These are phyloP conservation scores for Drosophila cyrtoloma DNA, from an alignment of 2,888 invertebrate genomes.

Conservation along the genomic window DNA sequence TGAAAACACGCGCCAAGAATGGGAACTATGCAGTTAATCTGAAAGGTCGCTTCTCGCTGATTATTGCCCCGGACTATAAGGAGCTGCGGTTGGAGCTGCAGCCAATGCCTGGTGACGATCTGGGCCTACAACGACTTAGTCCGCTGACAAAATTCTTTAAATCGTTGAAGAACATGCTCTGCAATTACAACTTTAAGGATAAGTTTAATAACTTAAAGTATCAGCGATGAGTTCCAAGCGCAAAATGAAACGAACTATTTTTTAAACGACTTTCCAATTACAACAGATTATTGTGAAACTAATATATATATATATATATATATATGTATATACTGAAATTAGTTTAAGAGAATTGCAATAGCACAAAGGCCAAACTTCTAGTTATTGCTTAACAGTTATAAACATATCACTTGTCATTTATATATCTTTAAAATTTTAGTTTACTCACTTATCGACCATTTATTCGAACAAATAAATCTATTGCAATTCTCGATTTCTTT, in stretches of 20 bases:
- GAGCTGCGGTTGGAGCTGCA: constrained; percentile 65
- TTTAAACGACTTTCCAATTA: constrained; percentile 6
- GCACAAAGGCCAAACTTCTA: constrained; percentile 1
- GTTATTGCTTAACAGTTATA: not conserved
- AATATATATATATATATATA: constrained; percentile 3
- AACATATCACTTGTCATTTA: not conserved
- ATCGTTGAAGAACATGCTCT: constrained; percentile 72
- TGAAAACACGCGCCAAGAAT: constrained; percentile 58
- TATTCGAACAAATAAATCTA: constrained; percentile 33
- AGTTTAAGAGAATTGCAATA: constrained; percentile 22
- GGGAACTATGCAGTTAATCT: constrained; percentile 65
- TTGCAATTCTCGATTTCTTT: constrained; percentile 16
- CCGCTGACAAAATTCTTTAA: constrained; percentile 81
- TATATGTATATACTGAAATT: not conserved
- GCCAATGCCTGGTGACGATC: constrained; percentile 34
- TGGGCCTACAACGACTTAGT: constrained; percentile 67
- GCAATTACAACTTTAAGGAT: constrained; percentile 76
- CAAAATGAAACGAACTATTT: not conserved
- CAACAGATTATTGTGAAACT: not conserved
- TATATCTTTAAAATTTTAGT: constrained; percentile 14
- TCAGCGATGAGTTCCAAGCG: constrained; percentile 12
- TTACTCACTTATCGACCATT: constrained; percentile 16
- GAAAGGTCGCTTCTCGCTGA: constrained; percentile 65
- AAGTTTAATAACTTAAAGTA: constrained; percentile 37
- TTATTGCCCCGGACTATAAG: constrained; percentile 49